Percentiles rank a stretch among this genome's conserved stretches.
phyloP scores from a whole-genome alignment of 2,888 invertebrate genomes.

The Hydriomena furcata region DNA sequence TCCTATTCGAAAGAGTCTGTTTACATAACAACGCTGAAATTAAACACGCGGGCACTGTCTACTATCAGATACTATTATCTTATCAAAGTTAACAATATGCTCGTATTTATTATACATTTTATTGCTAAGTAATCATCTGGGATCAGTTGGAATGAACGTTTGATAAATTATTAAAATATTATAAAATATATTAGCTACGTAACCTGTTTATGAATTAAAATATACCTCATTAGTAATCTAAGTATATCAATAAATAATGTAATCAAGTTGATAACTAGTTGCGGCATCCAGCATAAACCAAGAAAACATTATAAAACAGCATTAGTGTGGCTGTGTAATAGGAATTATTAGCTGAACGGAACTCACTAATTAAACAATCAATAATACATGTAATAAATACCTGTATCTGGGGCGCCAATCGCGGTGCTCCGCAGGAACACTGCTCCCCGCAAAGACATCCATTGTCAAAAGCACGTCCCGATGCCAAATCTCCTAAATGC shows the following conservation, averaged over 20 bases:
- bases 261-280: slow-evolving; percentile 8
- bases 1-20: slow-evolving; percentile 11
- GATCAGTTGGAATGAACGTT: slow-evolving; percentile 11
- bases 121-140: too few species aligned
- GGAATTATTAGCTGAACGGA: slow-evolving; percentile 1
- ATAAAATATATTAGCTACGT: slow-evolving; percentile 13
- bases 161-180: slow-evolving; percentile 22
- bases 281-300: slow-evolving; percentile 6
- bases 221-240: slow-evolving; percentile 12
- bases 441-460: slow-evolving; percentile 95
- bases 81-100: slow-evolving; percentile 14
- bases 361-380: not conserved
- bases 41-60: slow-evolving; percentile 7
- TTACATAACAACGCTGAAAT: slow-evolving; percentile 18
- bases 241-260: slow-evolving; percentile 18
- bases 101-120: too few species aligned
- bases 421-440: slow-evolving; percentile 84
- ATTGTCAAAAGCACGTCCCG: slow-evolving; percentile 98
- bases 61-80: slow-evolving; percentile 19
- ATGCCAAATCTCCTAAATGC: slow-evolving; percentile 94
- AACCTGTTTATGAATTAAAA: slow-evolving; percentile 13
- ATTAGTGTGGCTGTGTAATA: not conserved
- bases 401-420: slow-evolving; percentile 76
- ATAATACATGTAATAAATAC: slow-evolving; percentile 44
- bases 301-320: not conserved